Evolutionary conservation across 2,888 invertebrate genomes (phyloP).

Genomic region (Agrenia bidenticulata): DNA sequence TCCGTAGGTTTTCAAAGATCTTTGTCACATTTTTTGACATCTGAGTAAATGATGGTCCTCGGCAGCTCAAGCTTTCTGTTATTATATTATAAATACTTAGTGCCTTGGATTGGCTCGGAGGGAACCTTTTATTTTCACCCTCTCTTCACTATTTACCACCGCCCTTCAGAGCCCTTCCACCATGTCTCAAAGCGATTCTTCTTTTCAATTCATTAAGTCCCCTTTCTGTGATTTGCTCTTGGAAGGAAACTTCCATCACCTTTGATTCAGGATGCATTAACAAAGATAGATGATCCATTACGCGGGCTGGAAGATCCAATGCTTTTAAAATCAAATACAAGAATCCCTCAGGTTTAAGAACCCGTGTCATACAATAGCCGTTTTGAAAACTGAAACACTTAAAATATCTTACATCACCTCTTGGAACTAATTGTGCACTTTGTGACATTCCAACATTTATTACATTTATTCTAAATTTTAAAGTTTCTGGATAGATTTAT

Average conservation of each 20-base stretch:
- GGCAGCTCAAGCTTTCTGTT: neutral
- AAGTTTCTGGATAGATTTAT: no score
- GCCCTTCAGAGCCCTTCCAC: neutral
- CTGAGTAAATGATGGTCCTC: conserved; percentile 39
- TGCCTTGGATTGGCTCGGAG: neutral
- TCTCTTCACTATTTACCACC: conserved; percentile 4
- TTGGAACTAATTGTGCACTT: no score
- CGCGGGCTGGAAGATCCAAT: neutral
- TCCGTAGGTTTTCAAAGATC: conserved; percentile 21
- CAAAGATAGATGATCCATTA: conserved; percentile 31
- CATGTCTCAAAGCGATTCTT: no score
- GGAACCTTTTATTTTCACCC: conserved; percentile 16
- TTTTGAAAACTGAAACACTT: no score
- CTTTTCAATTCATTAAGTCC: conserved; percentile 28
- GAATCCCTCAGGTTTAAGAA: no score
- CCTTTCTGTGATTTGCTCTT: conserved; percentile 16
- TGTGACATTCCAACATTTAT: no score
- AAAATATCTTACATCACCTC: no score
- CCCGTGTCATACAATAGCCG: no score
- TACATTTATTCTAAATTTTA: no score
- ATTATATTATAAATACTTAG: neutral
- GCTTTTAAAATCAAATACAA: no score
- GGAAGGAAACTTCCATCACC: conserved; percentile 27
- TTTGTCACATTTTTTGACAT: conserved; percentile 43
- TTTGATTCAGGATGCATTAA: conserved; percentile 22